A percentile compares a stretch with the other conserved stretches of the same genome.
Conservation (phyloP, 2,113 vertebrate species). For the Labeo catla region DNA sequence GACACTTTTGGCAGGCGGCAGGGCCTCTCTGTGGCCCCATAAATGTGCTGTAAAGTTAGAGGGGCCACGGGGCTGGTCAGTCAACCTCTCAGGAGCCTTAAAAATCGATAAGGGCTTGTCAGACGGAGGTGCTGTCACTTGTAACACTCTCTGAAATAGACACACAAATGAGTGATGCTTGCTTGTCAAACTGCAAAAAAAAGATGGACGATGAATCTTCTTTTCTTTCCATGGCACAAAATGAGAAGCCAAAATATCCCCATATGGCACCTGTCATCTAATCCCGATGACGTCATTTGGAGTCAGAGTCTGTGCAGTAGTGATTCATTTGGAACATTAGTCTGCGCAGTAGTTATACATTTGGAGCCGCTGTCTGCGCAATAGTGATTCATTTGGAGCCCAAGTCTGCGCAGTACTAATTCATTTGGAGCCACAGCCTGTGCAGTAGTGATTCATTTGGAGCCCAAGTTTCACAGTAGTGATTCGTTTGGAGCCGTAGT, state of each 20-base stretch:
- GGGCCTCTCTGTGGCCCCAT: constrained; percentile 79
- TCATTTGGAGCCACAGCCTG: no score
- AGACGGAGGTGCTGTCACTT: constrained; percentile 73
- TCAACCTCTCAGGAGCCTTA: constrained; percentile 58
- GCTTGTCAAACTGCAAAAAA: not conserved
- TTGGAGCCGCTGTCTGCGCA: no score
- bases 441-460: no score
- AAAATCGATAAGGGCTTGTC: constrained; percentile 89
- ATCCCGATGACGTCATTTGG: not conserved
- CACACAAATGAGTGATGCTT: not conserved
- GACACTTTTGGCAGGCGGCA: constrained; percentile 78
- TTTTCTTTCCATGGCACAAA: not conserved
- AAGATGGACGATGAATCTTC: not conserved
- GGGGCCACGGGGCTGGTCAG: constrained; percentile 1
- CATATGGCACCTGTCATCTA: not conserved
- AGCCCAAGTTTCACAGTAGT: no score
- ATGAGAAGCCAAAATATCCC: not conserved
- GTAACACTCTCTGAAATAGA: constrained; percentile 25
- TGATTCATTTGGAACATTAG: not conserved
- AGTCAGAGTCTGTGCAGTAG: not conserved
- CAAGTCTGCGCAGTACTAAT: no score
- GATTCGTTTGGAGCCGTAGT: no score
- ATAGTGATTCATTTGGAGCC: no score
- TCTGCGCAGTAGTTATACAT: no score
- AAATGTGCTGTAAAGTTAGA: constrained; percentile 35